Evolutionary conservation across 92 coral and sea anemone species (phyloP).

Genomic region (Porites rus): DNA sequence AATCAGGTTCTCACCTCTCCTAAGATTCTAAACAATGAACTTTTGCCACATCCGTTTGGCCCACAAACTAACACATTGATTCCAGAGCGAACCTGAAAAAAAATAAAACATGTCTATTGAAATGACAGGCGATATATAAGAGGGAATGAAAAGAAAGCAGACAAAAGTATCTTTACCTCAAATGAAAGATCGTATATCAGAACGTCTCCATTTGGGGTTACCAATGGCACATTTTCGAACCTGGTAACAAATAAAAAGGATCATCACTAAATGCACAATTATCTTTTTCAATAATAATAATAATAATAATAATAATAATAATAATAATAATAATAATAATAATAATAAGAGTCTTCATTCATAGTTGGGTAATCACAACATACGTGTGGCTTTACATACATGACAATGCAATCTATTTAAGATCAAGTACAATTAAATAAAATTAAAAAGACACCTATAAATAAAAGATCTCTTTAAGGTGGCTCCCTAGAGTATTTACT

Average conservation of each 20-base stretch:
- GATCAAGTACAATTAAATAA: no score
- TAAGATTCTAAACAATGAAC: conserved; percentile 93
- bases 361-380: no score
- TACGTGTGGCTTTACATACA: no score
- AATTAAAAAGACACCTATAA: no score
- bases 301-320: no score
- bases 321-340: no score
- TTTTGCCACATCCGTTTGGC: conserved; percentile 98
- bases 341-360: no score
- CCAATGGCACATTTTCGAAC: conserved; percentile 96
- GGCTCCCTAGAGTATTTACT: no score
- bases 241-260: conserved; percentile 22
- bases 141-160: neutral
- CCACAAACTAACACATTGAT: conserved; percentile 99
- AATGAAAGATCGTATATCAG: conserved; percentile 85
- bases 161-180: conserved; percentile 67
- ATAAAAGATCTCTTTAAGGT: no score
- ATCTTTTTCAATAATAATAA: no score
- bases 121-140: neutral
- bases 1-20: conserved; percentile 81
- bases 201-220: conserved; percentile 97
- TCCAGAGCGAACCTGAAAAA: conserved; percentile 91
- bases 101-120: neutral
- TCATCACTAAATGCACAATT: neutral
- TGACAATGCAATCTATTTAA: no score